Conservation (phyloP, 2,888 invertebrate genomes). For the Cryptus armator region DNA sequence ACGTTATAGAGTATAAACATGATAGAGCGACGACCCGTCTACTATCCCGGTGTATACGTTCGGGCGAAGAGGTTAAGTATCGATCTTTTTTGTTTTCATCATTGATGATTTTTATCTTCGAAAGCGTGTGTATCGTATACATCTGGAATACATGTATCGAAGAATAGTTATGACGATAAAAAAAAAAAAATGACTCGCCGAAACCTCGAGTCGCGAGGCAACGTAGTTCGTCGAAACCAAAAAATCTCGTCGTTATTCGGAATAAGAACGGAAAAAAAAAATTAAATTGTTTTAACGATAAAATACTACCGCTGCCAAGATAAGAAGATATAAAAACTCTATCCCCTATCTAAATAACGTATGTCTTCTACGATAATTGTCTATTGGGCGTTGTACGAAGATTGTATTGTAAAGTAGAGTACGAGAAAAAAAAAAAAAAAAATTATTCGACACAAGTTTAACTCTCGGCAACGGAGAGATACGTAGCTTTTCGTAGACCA, state of each 20-base stretch:
- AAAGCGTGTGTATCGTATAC: slow-evolving; percentile 12
- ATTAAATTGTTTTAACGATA: slow-evolving; percentile 30
- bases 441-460: slow-evolving; percentile 13
- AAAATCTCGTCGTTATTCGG: background rate
- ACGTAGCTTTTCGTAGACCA: slow-evolving; percentile 43
- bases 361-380: slow-evolving; percentile 63
- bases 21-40: slow-evolving; percentile 42
- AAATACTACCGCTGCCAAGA: slow-evolving; percentile 60
- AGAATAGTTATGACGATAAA: background rate
- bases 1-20: slow-evolving; percentile 61
- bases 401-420: slow-evolving; percentile 58
- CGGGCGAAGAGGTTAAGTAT: slow-evolving; percentile 18
- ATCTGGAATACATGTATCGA: background rate
- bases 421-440: slow-evolving; percentile 20
- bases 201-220: background rate
- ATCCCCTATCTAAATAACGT: slow-evolving; percentile 55
- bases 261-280: background rate
- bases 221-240: background rate
- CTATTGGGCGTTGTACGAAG: slow-evolving; percentile 59
- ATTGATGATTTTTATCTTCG: slow-evolving; percentile 15
- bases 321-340: slow-evolving; percentile 50
- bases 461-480: slow-evolving; percentile 2
- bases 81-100: slow-evolving; percentile 30
- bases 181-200: background rate
- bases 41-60: slow-evolving; percentile 43